A percentile compares a stretch with the other conserved stretches of the same genome.
phyloP scores from a whole-genome alignment of 2,888 invertebrate species.

The Brachyptera risi region DNA sequence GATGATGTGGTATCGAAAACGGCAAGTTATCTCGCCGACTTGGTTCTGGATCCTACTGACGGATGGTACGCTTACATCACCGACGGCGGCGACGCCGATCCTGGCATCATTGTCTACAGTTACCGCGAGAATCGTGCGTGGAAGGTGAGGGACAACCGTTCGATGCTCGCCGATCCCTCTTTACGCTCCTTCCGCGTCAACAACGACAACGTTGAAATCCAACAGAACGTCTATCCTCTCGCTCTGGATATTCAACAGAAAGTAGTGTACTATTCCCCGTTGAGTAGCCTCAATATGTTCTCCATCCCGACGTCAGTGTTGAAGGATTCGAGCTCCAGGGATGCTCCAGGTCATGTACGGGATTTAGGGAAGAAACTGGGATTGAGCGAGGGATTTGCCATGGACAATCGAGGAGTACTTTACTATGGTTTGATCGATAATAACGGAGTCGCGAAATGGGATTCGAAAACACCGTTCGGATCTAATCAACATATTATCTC shows the following conservation, averaged over 20 bases:
- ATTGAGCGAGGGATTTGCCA: slow-evolving; percentile 70
- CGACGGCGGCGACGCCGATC: slow-evolving; percentile 48
- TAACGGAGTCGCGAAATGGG: slow-evolving; percentile 67
- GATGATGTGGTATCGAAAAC: slow-evolving; percentile 54
- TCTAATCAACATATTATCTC: slow-evolving; percentile 61
- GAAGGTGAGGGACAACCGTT: slow-evolving; percentile 61
- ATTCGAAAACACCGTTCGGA: slow-evolving; percentile 49
- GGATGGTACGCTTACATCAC: slow-evolving; percentile 42
- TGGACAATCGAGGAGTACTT: slow-evolving; percentile 64
- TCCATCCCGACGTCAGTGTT: slow-evolving; percentile 59
- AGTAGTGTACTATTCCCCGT: slow-evolving; percentile 60
- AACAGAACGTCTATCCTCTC: slow-evolving; percentile 23
- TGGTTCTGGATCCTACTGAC: slow-evolving; percentile 67
- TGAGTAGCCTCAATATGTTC: slow-evolving; percentile 64
- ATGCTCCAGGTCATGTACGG: slow-evolving; percentile 25
- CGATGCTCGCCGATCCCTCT: slow-evolving; percentile 59
- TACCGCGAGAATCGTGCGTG: slow-evolving; percentile 60
- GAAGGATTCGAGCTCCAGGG: slow-evolving; percentile 40
- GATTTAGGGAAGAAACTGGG: slow-evolving; percentile 60
- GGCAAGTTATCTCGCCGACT: slow-evolving; percentile 63
- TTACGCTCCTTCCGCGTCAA: slow-evolving; percentile 59
- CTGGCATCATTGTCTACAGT: slow-evolving; percentile 69
- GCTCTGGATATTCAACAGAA: slow-evolving; percentile 17
- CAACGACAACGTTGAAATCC: slow-evolving; percentile 36
- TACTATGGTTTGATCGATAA: slow-evolving; percentile 67